A percentile compares a stretch with the other conserved stretches of the same genome.
Conservation (phyloP, 2,888 invertebrate genomes). For the Sicus ferrugineus region DNA sequence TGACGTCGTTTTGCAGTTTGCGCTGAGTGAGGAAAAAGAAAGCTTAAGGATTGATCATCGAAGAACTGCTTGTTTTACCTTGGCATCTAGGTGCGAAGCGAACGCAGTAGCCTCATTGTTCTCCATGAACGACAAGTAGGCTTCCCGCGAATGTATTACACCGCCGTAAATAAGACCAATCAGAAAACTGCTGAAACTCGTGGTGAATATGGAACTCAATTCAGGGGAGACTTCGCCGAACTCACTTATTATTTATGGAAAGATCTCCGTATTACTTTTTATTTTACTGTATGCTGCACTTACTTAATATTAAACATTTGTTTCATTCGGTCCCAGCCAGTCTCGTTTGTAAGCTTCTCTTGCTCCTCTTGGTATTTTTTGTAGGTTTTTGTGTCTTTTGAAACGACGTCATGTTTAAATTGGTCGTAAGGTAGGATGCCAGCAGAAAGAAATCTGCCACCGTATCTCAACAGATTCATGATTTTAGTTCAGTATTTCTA, state of each 20-base stretch:
- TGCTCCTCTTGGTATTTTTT: conserved; percentile 49
- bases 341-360: conserved; percentile 51
- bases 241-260: conserved; percentile 66
- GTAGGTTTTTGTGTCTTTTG: conserved; percentile 57
- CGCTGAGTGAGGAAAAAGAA: conserved; percentile 65
- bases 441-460: conserved; percentile 49
- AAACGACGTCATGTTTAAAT: conserved; percentile 44
- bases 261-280: background rate
- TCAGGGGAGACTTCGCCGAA: conserved; percentile 72
- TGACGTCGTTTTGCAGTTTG: conserved; percentile 75
- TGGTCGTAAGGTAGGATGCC: conserved; percentile 50
- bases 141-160: conserved; percentile 68
- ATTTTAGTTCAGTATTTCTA: too few relatives aligned
- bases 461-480: too few relatives aligned
- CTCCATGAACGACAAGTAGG: conserved; percentile 75
- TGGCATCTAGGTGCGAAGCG: conserved; percentile 72
- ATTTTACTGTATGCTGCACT: conserved; percentile 23
- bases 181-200: conserved; percentile 69
- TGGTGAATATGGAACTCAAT: conserved; percentile 70
- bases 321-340: conserved; percentile 58
- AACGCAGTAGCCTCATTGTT: conserved; percentile 79
- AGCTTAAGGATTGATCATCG: background rate
- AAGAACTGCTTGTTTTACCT: conserved; percentile 63
- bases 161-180: conserved; percentile 75
- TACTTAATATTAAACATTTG: conserved; percentile 61